Conservation (phyloP, 2,888 invertebrate species). For the Acronicta alni region DNA sequence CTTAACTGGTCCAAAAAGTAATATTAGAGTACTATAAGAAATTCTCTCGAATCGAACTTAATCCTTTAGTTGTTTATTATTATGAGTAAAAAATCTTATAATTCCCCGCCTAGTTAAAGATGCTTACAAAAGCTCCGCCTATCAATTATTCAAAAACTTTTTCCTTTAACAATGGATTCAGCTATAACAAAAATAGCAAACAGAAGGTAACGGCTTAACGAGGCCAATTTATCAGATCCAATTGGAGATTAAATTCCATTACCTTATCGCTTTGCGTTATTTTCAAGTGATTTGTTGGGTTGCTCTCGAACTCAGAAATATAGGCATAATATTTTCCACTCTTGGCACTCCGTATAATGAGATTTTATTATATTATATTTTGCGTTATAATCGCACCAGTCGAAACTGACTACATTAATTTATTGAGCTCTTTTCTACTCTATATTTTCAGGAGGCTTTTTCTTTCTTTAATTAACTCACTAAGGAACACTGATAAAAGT, state of each 20-base stretch:
- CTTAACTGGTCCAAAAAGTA: too few species aligned
- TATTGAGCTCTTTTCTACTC: too few species aligned
- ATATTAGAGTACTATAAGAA: too few species aligned
- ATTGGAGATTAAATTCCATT: conserved; percentile 61
- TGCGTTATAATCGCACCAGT: not conserved
- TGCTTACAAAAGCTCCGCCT: conserved; percentile 7
- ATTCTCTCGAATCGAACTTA: too few species aligned
- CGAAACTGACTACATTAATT: too few species aligned
- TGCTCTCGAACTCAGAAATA: conserved; percentile 13
- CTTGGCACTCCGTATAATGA: not conserved
- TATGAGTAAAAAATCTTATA: not conserved
- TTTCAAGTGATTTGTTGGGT: conserved; percentile 48
- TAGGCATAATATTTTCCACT: not conserved
- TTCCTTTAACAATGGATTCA: conserved; percentile 27
- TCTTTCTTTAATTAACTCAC: too few species aligned
- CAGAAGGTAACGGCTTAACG: conserved; percentile 50
- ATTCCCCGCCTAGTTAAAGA: not conserved
- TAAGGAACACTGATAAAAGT: too few species aligned
- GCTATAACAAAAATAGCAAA: conserved; percentile 49
- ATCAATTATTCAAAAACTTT: conserved; percentile 34
- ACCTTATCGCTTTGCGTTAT: conserved; percentile 47
- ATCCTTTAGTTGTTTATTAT: not conserved
- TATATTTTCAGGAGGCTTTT: too few species aligned
- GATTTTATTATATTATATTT: not conserved
- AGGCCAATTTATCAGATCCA: conserved; percentile 58